These are phyloP conservation scores for Lepetodrilus schrolli DNA, from an alignment of 2,888 invertebrate genomes.

Conservation along the genomic window DNA sequence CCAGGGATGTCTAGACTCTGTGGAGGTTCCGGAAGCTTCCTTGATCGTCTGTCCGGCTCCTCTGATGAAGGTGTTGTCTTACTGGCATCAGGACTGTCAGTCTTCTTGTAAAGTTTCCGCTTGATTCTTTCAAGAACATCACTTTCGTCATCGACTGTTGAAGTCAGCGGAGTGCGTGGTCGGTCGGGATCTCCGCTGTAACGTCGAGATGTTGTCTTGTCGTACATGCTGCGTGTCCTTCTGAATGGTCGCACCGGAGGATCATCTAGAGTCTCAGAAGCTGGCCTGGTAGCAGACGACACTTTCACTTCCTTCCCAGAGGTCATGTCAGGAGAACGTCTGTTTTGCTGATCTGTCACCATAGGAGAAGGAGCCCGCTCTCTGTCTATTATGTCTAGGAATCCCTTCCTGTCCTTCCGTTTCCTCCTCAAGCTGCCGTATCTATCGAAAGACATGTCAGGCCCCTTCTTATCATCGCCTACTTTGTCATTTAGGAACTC, in stretches of 20 bases:
- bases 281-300: constrained; percentile 39
- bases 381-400: constrained; percentile 54
- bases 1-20: not conserved
- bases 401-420: constrained; percentile 51
- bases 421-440: constrained; percentile 63
- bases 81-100: not conserved
- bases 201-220: constrained; percentile 36
- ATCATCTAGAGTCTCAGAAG: constrained; percentile 39
- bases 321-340: constrained; percentile 8
- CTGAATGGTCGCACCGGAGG: constrained; percentile 41
- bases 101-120: constrained; percentile 35
- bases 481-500: constrained; percentile 60
- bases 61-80: not conserved
- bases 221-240: constrained; percentile 54
- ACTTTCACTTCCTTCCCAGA: not conserved
- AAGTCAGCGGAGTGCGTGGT: constrained; percentile 31
- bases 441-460: constrained; percentile 56
- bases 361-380: constrained; percentile 68
- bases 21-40: constrained; percentile 22
- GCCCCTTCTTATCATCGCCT: constrained; percentile 42
- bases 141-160: constrained; percentile 39
- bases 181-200: constrained; percentile 20
- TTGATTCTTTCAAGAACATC: constrained; percentile 45
- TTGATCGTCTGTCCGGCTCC: not conserved
- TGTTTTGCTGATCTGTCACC: constrained; percentile 26